phyloP scores from a whole-genome alignment of 1,140 invertebrate genomes.

The Drosophila truncata region DNA sequence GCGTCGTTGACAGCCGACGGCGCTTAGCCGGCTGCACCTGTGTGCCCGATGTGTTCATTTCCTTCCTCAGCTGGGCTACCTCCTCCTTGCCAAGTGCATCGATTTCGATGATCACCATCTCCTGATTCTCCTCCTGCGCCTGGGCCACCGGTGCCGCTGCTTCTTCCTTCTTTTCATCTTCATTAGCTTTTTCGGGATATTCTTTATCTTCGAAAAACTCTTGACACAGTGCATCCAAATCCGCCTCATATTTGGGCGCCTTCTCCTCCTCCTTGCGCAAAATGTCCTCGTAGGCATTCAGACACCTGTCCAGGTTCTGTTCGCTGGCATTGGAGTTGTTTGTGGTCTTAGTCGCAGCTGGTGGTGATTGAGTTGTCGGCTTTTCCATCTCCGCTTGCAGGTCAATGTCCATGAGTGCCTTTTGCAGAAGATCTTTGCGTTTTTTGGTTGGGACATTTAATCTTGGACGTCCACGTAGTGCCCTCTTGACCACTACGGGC shows the following conservation, averaged over 20 bases:
- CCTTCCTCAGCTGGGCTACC: slow-evolving; percentile 53
- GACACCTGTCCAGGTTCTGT: slow-evolving; percentile 54
- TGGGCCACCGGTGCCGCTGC: background rate
- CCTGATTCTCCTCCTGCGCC: slow-evolving; percentile 28
- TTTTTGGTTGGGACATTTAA: background rate
- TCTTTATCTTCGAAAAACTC: slow-evolving; percentile 56
- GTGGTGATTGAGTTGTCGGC: background rate
- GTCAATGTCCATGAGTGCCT: slow-evolving; percentile 77
- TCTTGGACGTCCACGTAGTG: slow-evolving; percentile 21
- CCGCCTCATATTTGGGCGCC: slow-evolving; percentile 25
- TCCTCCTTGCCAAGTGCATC: slow-evolving; percentile 68
- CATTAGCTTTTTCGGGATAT: background rate
- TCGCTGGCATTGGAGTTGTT: slow-evolving; percentile 64
- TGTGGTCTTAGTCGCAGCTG: slow-evolving; percentile 9
- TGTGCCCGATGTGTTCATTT: slow-evolving; percentile 43
- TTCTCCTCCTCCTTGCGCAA: slow-evolving; percentile 57
- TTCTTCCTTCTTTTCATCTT: slow-evolving; percentile 2
- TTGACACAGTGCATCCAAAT: slow-evolving; percentile 61
- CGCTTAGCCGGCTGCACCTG: slow-evolving; percentile 28
- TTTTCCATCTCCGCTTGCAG: slow-evolving; percentile 49
- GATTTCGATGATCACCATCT: slow-evolving; percentile 75
- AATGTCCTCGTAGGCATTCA: slow-evolving; percentile 67
- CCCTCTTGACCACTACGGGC: background rate
- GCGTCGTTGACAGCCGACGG: slow-evolving; percentile 27
- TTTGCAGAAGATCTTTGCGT: slow-evolving; percentile 64